Conservation (phyloP, 2,888 invertebrate species). For the Choristoneura rosaceana region DNA sequence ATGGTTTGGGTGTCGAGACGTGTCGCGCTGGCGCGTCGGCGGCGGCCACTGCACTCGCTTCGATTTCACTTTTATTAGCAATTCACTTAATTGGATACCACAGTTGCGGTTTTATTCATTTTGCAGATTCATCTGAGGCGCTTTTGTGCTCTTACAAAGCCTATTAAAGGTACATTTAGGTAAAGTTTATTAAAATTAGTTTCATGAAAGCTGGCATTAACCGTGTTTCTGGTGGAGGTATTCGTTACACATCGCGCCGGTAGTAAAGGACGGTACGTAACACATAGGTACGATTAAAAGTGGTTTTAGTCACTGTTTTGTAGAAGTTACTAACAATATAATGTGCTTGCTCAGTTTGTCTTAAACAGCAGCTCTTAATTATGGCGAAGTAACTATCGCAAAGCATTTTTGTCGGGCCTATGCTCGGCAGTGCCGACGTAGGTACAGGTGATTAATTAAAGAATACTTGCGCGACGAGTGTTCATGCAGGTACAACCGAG, state of each 20-base stretch:
- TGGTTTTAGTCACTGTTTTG: neutral
- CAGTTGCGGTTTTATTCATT: slow-evolving; percentile 82
- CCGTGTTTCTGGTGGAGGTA: neutral
- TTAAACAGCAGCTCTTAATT: neutral
- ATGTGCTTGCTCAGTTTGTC: neutral
- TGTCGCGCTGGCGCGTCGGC: slow-evolving; percentile 44
- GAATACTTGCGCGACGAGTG: neutral
- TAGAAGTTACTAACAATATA: too few relatives aligned
- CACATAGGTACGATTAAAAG: neutral
- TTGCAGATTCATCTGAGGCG: slow-evolving; percentile 77
- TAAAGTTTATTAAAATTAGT: slow-evolving; percentile 13
- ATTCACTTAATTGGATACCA: slow-evolving; percentile 84
- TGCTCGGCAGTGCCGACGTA: neutral
- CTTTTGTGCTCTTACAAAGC: slow-evolving; percentile 50
- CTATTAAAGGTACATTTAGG: slow-evolving; percentile 20
- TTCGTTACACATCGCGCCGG: neutral
- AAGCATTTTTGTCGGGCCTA: neutral
- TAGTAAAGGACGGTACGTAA: neutral
- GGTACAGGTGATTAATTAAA: neutral
- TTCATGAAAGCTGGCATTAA: slow-evolving; percentile 1
- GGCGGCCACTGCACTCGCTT: slow-evolving; percentile 83
- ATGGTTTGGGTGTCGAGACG: slow-evolving; percentile 44
- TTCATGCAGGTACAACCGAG: neutral
- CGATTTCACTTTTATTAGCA: slow-evolving; percentile 86
- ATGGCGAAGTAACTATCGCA: neutral